Evolutionary conservation across 2,113 vertebrate species (phyloP).

Genomic region (Ictalurus punctatus): DNA sequence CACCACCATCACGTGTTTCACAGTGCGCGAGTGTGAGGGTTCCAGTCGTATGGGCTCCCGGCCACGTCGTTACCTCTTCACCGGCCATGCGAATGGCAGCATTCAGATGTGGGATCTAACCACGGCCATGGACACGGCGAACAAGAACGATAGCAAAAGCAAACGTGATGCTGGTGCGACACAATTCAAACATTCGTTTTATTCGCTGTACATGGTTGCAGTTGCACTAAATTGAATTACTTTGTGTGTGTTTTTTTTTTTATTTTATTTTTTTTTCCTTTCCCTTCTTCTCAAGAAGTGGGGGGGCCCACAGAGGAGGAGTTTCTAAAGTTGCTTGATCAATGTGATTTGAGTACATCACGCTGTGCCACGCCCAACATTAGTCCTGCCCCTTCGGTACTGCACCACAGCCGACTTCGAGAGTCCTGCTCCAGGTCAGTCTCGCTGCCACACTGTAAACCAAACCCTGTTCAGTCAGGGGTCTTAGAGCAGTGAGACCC

Average conservation of each 20-base stretch:
- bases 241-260: not conserved
- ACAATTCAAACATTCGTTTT: not conserved
- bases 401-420: slow-evolving; percentile 87
- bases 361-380: slow-evolving; percentile 96
- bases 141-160: slow-evolving; percentile 87
- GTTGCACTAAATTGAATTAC: not conserved
- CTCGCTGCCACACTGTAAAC: not conserved
- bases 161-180: slow-evolving; percentile 53
- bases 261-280: not conserved
- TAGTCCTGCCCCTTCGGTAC: slow-evolving; percentile 91
- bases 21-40: slow-evolving; percentile 93
- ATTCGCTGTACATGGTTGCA: not conserved
- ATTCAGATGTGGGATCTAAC: slow-evolving; percentile 99
- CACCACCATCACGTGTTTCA: slow-evolving; percentile 92
- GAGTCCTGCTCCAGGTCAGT: slow-evolving; percentile 90
- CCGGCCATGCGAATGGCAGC: slow-evolving; percentile 93
- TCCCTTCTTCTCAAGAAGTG: slow-evolving; percentile 73
- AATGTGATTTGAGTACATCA: slow-evolving; percentile 94
- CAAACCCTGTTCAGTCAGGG: not conserved
- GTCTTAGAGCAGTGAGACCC: not conserved
- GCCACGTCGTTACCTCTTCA: slow-evolving; percentile 93
- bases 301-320: slow-evolving; percentile 95
- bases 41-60: slow-evolving; percentile 97
- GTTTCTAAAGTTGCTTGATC: slow-evolving; percentile 90
- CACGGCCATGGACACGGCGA: slow-evolving; percentile 94